Conservation (phyloP, 1,140 invertebrate genomes). For the Schlechtendalia chinensis region DNA sequence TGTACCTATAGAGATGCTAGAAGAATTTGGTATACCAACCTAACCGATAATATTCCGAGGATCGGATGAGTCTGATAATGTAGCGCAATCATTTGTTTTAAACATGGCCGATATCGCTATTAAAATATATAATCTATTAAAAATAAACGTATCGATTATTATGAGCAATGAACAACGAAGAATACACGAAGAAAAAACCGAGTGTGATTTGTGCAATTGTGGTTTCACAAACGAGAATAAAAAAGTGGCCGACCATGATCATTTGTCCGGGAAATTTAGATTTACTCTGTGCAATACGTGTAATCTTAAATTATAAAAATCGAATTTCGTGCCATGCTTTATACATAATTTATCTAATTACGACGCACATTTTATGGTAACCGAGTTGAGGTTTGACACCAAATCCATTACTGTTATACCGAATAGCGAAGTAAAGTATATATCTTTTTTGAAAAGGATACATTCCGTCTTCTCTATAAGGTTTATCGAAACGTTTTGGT, state of each 20-base stretch:
- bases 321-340: too few species aligned
- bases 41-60: background rate
- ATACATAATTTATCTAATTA: too few species aligned
- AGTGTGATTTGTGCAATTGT: background rate
- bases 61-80: background rate
- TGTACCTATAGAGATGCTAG: background rate
- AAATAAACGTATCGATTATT: background rate
- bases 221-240: too few species aligned
- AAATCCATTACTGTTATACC: too few species aligned
- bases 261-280: too few species aligned
- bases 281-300: too few species aligned
- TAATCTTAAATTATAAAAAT: too few species aligned
- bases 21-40: background rate
- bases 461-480: constrained; percentile 1
- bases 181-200: background rate
- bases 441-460: background rate
- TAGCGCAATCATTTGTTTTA: background rate
- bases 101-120: background rate
- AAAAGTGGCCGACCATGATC: too few species aligned
- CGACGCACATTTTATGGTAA: too few species aligned
- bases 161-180: background rate
- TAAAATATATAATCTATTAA: background rate
- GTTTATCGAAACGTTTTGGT: constrained; percentile 52
- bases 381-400: too few species aligned
- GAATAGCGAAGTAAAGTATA: background rate